A percentile compares a stretch with the other conserved stretches of the same genome.
These are phyloP conservation scores for Cryptotermes secundus DNA, from an alignment of 1,140 invertebrate genomes.

Conservation along the genomic window DNA sequence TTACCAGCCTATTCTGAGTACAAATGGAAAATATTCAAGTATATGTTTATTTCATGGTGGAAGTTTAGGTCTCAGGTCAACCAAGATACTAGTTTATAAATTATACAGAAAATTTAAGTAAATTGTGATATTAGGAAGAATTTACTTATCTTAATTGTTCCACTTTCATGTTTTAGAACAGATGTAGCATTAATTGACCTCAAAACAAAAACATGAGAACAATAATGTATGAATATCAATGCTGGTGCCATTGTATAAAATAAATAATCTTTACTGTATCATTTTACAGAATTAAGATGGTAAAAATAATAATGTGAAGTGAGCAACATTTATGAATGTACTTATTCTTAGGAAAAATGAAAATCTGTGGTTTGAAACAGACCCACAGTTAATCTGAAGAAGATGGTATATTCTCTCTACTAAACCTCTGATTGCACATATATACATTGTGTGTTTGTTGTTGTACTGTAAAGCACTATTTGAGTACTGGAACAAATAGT, in stretches of 20 bases:
- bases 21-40: not conserved
- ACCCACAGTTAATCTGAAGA: not conserved
- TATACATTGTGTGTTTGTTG: slow-evolving; percentile 4
- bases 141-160: not conserved
- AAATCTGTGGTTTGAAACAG: not conserved
- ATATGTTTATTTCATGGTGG: not conserved
- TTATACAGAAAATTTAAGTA: not conserved
- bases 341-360: slow-evolving; percentile 4
- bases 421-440: not conserved
- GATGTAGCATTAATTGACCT: not conserved
- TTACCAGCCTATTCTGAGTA: not conserved
- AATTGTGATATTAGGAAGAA: not conserved
- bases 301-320: not conserved
- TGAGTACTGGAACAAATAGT: not conserved
- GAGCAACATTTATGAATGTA: not conserved
- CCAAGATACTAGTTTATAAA: not conserved
- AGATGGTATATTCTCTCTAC: slow-evolving; percentile 5
- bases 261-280: not conserved
- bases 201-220: not conserved
- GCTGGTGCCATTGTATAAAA: not conserved
- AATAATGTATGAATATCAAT: not conserved
- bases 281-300: not conserved
- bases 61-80: not conserved
- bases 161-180: slow-evolving; percentile 8
- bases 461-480: not conserved